These are phyloP conservation scores for Lycodopsis pacificus DNA, from an alignment of 2,797 vertebrate genomes.

Conservation along the genomic window DNA sequence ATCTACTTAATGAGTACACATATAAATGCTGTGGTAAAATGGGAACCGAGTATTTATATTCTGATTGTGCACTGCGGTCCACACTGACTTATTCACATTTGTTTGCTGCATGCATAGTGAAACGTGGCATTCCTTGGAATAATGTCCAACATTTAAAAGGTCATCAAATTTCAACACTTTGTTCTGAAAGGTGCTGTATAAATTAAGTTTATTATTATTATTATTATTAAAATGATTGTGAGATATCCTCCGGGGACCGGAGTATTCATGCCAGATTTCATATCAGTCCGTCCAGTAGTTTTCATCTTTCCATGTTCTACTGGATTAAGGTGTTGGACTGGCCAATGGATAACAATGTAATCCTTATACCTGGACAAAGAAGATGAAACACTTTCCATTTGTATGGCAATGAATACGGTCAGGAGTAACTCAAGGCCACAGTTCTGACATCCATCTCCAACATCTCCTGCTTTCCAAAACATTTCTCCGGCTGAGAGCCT, in stretches of 20 bases:
- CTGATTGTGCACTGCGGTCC: background rate
- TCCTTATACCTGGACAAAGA: conserved; percentile 10
- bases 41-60: conserved; percentile 4
- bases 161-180: background rate
- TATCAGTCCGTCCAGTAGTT: conserved; percentile 5
- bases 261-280: background rate
- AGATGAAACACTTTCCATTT: conserved; percentile 13
- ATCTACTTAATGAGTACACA: conserved; percentile 25
- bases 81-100: background rate
- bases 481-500: conserved; percentile 60
- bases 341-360: background rate
- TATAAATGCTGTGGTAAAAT: conserved; percentile 13
- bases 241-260: background rate
- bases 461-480: conserved; percentile 51
- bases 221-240: no score
- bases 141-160: background rate
- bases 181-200: background rate
- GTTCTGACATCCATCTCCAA: conserved; percentile 53
- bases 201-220: background rate
- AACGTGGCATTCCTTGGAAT: background rate
- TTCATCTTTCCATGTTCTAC: background rate
- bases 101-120: background rate
- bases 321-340: conserved; percentile 10
- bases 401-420: conserved; percentile 43
- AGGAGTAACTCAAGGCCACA: conserved; percentile 18